phyloP scores from a whole-genome alignment of 2,888 invertebrate species.

The Linyphia triangularis region DNA sequence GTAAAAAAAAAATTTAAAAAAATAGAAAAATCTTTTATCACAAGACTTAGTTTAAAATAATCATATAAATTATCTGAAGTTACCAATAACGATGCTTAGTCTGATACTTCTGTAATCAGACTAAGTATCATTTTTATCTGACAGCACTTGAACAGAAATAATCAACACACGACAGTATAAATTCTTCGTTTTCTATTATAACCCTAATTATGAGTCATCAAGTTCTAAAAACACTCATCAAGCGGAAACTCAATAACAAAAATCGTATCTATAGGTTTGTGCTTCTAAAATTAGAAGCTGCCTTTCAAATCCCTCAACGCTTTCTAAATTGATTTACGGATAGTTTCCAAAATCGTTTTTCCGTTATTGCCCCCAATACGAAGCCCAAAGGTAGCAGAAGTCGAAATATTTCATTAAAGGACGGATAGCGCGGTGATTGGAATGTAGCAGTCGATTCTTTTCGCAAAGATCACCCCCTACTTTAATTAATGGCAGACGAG shows the following conservation, averaged over 20 bases:
- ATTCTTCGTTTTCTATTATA: background rate
- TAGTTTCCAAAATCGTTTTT: constrained; percentile 58
- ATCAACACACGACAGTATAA: background rate
- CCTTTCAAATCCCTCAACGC: background rate
- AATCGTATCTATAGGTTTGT: background rate
- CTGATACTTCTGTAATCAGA: too few relatives aligned
- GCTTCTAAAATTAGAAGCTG: constrained; percentile 5
- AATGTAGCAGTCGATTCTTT: constrained; percentile 62
- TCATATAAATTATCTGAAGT: too few relatives aligned
- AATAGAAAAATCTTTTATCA: too few relatives aligned
- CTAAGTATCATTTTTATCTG: too few relatives aligned
- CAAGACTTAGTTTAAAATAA: too few relatives aligned
- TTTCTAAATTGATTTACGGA: constrained; percentile 42
- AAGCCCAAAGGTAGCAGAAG: constrained; percentile 14
- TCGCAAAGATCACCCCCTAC: constrained; percentile 44
- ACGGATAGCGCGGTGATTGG: constrained; percentile 16
- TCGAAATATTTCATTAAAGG: constrained; percentile 48
- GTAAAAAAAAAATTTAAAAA: too few relatives aligned
- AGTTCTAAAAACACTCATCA: background rate
- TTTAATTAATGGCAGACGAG: constrained; percentile 63
- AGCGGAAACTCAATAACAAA: background rate
- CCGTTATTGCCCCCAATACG: constrained; percentile 60
- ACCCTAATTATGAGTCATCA: background rate
- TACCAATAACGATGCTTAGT: too few relatives aligned
- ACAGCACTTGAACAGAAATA: background rate